phyloP scores from a whole-genome alignment of 2,113 vertebrate genomes.

The Syngnathus floridae region DNA sequence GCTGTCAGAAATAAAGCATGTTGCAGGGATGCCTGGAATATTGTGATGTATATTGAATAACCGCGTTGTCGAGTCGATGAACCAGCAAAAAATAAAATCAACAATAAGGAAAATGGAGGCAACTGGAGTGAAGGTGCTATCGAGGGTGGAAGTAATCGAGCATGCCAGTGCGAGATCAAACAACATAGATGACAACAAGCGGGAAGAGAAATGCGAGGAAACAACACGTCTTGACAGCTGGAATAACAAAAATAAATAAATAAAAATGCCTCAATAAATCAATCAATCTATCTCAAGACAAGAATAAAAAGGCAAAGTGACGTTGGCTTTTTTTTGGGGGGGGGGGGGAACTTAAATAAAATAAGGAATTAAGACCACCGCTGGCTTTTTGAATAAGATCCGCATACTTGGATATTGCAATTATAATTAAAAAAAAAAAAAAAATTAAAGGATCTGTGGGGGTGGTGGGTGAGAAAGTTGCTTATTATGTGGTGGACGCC shows the following conservation, averaged over 20 bases:
- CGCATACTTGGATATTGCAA: slow-evolving; percentile 6
- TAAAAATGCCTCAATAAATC: neutral
- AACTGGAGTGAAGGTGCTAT: slow-evolving; percentile 3
- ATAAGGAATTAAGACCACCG: slow-evolving; percentile 3
- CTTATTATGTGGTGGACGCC: slow-evolving; percentile 25
- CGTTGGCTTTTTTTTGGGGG: neutral
- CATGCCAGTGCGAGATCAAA: slow-evolving; percentile 44
- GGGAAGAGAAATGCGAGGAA: slow-evolving; percentile 17
- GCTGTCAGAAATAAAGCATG: neutral
- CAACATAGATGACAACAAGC: slow-evolving; percentile 15
- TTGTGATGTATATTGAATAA: slow-evolving; percentile 9
- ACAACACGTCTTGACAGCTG: slow-evolving; percentile 20
- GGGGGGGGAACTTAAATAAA: neutral
- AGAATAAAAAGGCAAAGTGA: slow-evolving; percentile 17
- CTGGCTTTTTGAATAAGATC: slow-evolving; percentile 3
- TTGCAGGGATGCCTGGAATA: neutral
- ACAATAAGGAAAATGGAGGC: slow-evolving; percentile 11
- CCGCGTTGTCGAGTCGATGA: neutral
- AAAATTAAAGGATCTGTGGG: neutral
- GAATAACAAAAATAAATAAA: slow-evolving; percentile 14
- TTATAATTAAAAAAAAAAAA: neutral
- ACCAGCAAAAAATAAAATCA: slow-evolving; percentile 6
- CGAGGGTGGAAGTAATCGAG: slow-evolving; percentile 10
- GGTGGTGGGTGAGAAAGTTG: neutral
- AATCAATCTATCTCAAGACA: slow-evolving; percentile 24